These are phyloP conservation scores for Lateolabrax maculatus DNA, from an alignment of 2,797 vertebrate genomes.

Conservation along the genomic window DNA sequence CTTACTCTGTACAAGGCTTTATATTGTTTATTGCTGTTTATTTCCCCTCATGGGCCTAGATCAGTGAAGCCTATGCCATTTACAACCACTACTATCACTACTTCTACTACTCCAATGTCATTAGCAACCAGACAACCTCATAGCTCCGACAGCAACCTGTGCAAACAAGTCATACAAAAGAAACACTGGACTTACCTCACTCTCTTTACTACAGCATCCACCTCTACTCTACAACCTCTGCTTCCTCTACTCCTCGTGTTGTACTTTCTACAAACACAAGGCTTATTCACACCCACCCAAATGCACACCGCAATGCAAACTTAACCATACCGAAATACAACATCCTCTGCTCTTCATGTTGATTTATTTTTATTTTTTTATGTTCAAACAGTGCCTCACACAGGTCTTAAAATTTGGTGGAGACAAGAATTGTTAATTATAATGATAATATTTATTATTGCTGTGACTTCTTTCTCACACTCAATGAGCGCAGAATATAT, in stretches of 20 bases:
- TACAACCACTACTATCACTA: slow-evolving; percentile 70
- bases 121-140: slow-evolving; percentile 85
- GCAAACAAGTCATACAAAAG: slow-evolving; percentile 67
- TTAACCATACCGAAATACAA: slow-evolving; percentile 68
- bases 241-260: slow-evolving; percentile 47
- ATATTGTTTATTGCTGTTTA: slow-evolving; percentile 65
- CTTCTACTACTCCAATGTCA: slow-evolving; percentile 66
- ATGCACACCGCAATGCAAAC: slow-evolving; percentile 95
- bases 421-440: slow-evolving; percentile 79
- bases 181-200: slow-evolving; percentile 85
- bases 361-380: slow-evolving; percentile 35
- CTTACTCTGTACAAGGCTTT: slow-evolving; percentile 66
- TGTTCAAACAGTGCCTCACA: slow-evolving; percentile 76
- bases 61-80: slow-evolving; percentile 76
- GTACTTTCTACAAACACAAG: slow-evolving; percentile 54
- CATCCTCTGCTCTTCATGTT: slow-evolving; percentile 74
- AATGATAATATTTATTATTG: slow-evolving; percentile 84
- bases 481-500: slow-evolving; percentile 76
- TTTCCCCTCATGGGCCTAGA: slow-evolving; percentile 79
- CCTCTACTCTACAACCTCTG: slow-evolving; percentile 66
- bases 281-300: slow-evolving; percentile 69
- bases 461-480: slow-evolving; percentile 65
- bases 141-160: slow-evolving; percentile 71
- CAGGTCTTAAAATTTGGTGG: slow-evolving; percentile 72
- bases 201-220: slow-evolving; percentile 64